Evolutionary conservation across 2,113 vertebrate species (phyloP), one percentile per base, ranked within the genome.

Genomic region (Platichthys stellatus): DNA sequence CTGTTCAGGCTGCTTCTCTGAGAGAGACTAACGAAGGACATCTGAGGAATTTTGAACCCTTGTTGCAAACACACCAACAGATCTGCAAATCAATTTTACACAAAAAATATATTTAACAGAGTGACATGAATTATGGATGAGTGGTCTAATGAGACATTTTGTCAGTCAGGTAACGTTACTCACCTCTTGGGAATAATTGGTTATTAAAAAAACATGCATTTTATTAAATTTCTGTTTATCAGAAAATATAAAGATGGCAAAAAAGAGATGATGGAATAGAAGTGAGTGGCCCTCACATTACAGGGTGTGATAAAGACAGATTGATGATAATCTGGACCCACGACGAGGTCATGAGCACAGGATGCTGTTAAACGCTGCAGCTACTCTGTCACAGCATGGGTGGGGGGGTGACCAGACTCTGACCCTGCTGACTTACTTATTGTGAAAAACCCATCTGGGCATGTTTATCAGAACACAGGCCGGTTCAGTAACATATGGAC

Each of bases 281-380:
- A 12, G 38, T 43, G 40, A 43, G 40, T 43, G 10, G 40, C 40
- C 2, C 11, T 63, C 26, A 21, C 14, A 60, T 7, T 38, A 49
- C 13, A 40, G 64, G 4, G 66, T 49, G 49, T 66, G 75, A 69
- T 61, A 58, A 69, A 83, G 72, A 72, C 56, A 58, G 65, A 63
- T 43, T 68, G 70, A 65, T 72, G 64, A 68, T 80, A 85, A 85
- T 76, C 54, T 83, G 60, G 49, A n/a, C 77, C 59, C 43, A 63
- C 56, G 56, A 56, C 5, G 5, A 77, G 73, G 69, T 77, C 73
- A 45, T 13, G 62, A 63, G n/a, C 38, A 62, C 62, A 71, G 73
- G 69, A 80, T 47, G 63, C 40, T 65, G 56, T 56, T 85, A 79
- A 86, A 61, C 53, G 3, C 10, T 3, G 38, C 28, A 10, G 11